A percentile compares a stretch with the other conserved stretches of the same genome.
Conservation (phyloP, 64 coral and sea anemone species). For the Orbicella faveolata region DNA sequence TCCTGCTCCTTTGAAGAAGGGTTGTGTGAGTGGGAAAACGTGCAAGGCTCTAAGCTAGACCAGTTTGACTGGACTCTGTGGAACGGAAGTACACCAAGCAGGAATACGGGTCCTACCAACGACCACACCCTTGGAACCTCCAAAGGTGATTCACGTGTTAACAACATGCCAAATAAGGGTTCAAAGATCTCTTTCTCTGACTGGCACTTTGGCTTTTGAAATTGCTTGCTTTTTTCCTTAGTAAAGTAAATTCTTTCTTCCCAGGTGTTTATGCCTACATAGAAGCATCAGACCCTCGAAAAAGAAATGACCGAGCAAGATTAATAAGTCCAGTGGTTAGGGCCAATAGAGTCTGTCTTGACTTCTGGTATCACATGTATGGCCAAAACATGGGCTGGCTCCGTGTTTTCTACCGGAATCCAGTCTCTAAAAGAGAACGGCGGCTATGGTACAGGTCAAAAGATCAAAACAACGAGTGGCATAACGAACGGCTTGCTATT, state of each 20-base stretch:
- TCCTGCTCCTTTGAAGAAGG: conserved; percentile 85
- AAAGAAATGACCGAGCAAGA: conserved; percentile 35
- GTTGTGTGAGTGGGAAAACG: conserved; percentile 72
- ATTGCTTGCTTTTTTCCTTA: too few species aligned
- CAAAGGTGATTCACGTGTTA: conserved; percentile 41
- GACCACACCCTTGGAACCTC: conserved; percentile 65
- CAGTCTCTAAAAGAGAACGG: background rate
- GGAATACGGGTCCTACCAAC: conserved; percentile 50
- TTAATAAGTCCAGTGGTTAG: conserved; percentile 38
- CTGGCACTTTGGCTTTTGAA: background rate
- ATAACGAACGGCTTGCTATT: conserved; percentile 14
- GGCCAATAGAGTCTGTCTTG: conserved; percentile 29
- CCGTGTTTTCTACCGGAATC: conserved; percentile 16
- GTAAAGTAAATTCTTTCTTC: background rate
- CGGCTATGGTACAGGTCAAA: conserved; percentile 48
- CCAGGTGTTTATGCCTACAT: conserved; percentile 49
- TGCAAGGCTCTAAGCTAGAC: conserved; percentile 32
- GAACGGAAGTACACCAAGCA: conserved; percentile 58
- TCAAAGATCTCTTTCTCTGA: too few species aligned
- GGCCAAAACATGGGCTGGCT: conserved; percentile 46
- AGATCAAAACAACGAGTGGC: conserved; percentile 37
- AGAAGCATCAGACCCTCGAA: conserved; percentile 57
- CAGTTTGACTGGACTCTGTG: conserved; percentile 73
- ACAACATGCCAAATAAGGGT: background rate
- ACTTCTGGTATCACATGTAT: conserved; percentile 65